These are phyloP conservation scores for Selenia dentaria DNA, from an alignment of 2,888 invertebrate genomes.

Conservation along the genomic window DNA sequence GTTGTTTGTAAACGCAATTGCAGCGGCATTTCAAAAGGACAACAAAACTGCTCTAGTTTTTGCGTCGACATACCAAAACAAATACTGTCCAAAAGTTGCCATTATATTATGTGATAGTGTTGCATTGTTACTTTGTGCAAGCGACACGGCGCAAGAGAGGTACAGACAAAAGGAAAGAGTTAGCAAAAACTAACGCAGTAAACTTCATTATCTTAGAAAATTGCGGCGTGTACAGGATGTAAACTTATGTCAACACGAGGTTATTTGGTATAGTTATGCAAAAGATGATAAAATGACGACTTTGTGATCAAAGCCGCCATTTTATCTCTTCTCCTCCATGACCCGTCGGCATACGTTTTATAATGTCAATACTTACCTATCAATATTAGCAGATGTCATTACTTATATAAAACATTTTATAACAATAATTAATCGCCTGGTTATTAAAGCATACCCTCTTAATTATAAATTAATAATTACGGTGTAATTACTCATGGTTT, in stretches of 20 bases:
- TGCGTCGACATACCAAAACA: slow-evolving; percentile 52
- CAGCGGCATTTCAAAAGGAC: slow-evolving; percentile 18
- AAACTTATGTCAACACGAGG: slow-evolving; percentile 1
- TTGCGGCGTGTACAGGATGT: slow-evolving; percentile 51
- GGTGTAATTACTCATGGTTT: no score
- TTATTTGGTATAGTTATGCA: no score
- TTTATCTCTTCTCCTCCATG: no score
- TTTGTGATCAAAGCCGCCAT: no score
- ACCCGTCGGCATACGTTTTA: no score
- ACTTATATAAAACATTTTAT: no score
- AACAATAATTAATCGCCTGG: no score
- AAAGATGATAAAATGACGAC: no score
- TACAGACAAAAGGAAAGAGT: slow-evolving; percentile 54
- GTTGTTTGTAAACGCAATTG: slow-evolving; percentile 5
- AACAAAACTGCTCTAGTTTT: slow-evolving; percentile 71
- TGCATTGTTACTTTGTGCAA: slow-evolving; percentile 36
- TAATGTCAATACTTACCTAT: no score
- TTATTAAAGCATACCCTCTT: no score
- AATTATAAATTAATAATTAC: no score
- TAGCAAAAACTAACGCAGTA: slow-evolving; percentile 60
- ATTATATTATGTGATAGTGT: slow-evolving; percentile 27
- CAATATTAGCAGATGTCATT: no score
- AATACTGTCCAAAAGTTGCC: slow-evolving; percentile 43
- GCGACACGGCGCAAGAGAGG: slow-evolving; percentile 49
- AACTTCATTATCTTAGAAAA: slow-evolving; percentile 45